phyloP scores from a whole-genome alignment of 1,140 invertebrate genomes.

The Neuroterus valhalla region DNA sequence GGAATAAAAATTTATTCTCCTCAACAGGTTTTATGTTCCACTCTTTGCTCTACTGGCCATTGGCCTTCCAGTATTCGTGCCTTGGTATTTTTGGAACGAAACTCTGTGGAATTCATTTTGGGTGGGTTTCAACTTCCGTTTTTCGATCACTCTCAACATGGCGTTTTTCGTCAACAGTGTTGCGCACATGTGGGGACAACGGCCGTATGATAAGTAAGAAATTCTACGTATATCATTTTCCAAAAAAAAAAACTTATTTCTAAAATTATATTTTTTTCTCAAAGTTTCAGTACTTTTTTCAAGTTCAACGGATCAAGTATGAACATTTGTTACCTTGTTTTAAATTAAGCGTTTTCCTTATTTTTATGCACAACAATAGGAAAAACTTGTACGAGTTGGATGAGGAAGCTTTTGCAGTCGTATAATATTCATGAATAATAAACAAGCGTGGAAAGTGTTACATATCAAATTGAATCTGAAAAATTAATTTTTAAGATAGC shows the following conservation, averaged over 20 bases:
- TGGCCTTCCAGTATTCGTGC: slow-evolving; percentile 85
- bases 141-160: slow-evolving; percentile 89
- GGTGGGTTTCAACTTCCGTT: slow-evolving; percentile 88
- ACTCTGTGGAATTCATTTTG: slow-evolving; percentile 86
- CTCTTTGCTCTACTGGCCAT: slow-evolving; percentile 87
- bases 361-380: too few relatives aligned
- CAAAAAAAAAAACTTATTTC: too few relatives aligned
- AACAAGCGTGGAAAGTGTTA: too few relatives aligned
- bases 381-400: too few relatives aligned
- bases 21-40: slow-evolving; percentile 81
- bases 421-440: too few relatives aligned
- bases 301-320: too few relatives aligned
- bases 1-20: neutral
- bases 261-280: slow-evolving; percentile 43
- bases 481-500: too few relatives aligned
- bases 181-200: slow-evolving; percentile 92
- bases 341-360: too few relatives aligned
- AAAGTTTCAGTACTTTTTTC: slow-evolving; percentile 73
- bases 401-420: too few relatives aligned
- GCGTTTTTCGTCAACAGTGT: slow-evolving; percentile 96
- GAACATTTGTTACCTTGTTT: too few relatives aligned
- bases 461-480: too few relatives aligned
- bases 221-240: too few relatives aligned
- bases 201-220: slow-evolving; percentile 90
- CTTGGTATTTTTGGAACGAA: slow-evolving; percentile 91